Evolutionary conservation across 2,113 vertebrate species (phyloP), one percentile per base, ranked within the genome.

Genomic region (Progne subis): DNA sequence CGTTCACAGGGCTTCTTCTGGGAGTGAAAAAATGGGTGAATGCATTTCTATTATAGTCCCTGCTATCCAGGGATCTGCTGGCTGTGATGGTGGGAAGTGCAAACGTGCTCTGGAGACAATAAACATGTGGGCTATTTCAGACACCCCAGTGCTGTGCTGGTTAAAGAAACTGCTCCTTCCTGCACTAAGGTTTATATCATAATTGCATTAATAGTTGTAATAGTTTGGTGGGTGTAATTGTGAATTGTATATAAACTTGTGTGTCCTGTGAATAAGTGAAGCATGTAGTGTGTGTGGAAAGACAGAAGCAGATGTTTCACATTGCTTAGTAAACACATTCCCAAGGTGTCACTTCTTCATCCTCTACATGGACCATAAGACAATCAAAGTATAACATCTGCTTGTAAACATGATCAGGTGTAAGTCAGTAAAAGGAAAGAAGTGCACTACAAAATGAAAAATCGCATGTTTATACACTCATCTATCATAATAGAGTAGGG

Each of bases 21-120:
- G 13, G 14, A 14, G 6, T 29, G 25, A 29, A 32, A 9, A 74
- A 47, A 31, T 16, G 41, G 0, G 0, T 1, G 18, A 69, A 19
- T 53, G 72, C 23, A n/a, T 29, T 55, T 70, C 59, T 44, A 1
- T 15, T 65, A 10, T 3, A 31, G 39, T 41, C 2, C 29, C 18
- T 3, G 0, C 18, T 77, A 1, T 12, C 26, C 11, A 34, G 28
- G 63, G 49, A 46, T 39, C 53, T 81, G 60, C 39, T 82, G 61
- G 31, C 39, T 82, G 47, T 63, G 60, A 18, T 8, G 1, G 47
- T 0, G 4, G 39, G 46, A n/a, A n/a, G 14, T 34, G 8, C 41
- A 75, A 74, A 60, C 18, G 4, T 0, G 7, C 14, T 75, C 81
- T 28, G 41, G 49, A 81, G 29, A 44, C 28, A 55, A 29, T 16